Conservation (phyloP, 1,140 invertebrate genomes). For the Orussus abietinus region DNA sequence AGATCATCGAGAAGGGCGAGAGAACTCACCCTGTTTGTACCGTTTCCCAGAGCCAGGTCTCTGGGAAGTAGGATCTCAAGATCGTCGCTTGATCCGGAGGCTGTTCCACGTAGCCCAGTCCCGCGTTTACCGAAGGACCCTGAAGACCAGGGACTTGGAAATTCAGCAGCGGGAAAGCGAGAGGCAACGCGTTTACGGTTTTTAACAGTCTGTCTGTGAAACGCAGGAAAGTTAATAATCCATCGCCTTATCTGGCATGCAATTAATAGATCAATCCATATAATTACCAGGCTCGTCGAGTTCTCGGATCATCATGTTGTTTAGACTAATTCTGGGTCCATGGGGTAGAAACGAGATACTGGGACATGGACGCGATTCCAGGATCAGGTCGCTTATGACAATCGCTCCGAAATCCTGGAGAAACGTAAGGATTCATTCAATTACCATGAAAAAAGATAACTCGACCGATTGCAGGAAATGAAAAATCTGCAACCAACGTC, state of each 20-base stretch:
- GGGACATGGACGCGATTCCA: slow-evolving; percentile 56
- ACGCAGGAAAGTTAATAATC: background rate
- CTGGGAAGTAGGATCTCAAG: slow-evolving; percentile 62
- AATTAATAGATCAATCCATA: background rate
- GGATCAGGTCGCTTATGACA: slow-evolving; percentile 53
- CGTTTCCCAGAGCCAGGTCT: slow-evolving; percentile 69
- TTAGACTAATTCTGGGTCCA: slow-evolving; percentile 9
- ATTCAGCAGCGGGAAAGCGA: slow-evolving; percentile 36
- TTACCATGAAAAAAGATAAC: slow-evolving; percentile 22
- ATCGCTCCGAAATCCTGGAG: slow-evolving; percentile 54
- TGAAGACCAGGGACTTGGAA: slow-evolving; percentile 11
- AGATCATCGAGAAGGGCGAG: background rate
- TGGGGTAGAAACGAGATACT: slow-evolving; percentile 8
- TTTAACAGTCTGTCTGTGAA: slow-evolving; percentile 33
- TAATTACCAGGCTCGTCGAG: slow-evolving; percentile 32
- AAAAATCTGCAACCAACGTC: slow-evolving; percentile 31
- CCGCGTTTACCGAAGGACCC: slow-evolving; percentile 26
- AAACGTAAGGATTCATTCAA: too few species aligned
- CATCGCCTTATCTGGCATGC: background rate
- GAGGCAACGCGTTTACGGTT: slow-evolving; percentile 39
- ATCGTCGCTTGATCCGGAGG: slow-evolving; percentile 33
- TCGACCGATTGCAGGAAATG: slow-evolving; percentile 6
- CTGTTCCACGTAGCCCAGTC: slow-evolving; percentile 40
- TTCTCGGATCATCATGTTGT: slow-evolving; percentile 13
- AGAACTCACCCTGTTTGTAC: slow-evolving; percentile 52